Evolutionary conservation across 2,888 invertebrate species (phyloP).

Genomic region (Chrysopilus asiliformis): DNA sequence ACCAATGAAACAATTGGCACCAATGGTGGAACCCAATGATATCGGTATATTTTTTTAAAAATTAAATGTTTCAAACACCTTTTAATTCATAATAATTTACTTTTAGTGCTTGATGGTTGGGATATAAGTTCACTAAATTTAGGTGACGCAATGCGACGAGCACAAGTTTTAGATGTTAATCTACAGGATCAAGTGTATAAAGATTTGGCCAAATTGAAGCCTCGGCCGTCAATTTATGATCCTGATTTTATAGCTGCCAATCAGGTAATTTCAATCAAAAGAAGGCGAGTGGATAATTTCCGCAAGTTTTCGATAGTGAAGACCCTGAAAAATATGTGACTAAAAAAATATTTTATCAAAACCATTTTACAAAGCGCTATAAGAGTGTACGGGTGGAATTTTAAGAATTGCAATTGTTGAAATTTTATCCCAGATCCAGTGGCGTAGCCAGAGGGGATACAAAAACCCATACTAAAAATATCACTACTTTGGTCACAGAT

Average conservation of each 20-base stretch:
- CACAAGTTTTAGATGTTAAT: slow-evolving; percentile 70
- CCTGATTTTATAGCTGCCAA: slow-evolving; percentile 93
- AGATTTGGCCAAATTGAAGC: slow-evolving; percentile 54
- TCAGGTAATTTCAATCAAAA: no score
- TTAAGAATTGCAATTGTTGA: no score
- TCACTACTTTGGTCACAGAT: no score
- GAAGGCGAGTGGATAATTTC: no score
- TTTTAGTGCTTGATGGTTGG: slow-evolving; percentile 71
- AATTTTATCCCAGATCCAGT: no score
- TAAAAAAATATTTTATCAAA: no score
- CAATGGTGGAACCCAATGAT: slow-evolving; percentile 81
- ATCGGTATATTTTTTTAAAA: slow-evolving; percentile 37
- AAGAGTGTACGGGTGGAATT: neutral
- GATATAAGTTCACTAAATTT: slow-evolving; percentile 74
- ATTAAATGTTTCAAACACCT: neutral
- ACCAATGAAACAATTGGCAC: slow-evolving; percentile 69
- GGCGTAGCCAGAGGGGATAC: no score
- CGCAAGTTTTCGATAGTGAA: no score
- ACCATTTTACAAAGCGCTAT: neutral
- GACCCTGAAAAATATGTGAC: no score
- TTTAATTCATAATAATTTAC: neutral
- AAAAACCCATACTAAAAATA: no score
- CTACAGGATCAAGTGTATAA: slow-evolving; percentile 65
- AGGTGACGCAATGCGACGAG: slow-evolving; percentile 75
- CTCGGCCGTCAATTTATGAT: slow-evolving; percentile 75